Evolutionary conservation across 2,888 invertebrate species (phyloP), one percentile per base, ranked within the genome.

Genomic region (Scaptodrosophila latifasciaeformis): DNA sequence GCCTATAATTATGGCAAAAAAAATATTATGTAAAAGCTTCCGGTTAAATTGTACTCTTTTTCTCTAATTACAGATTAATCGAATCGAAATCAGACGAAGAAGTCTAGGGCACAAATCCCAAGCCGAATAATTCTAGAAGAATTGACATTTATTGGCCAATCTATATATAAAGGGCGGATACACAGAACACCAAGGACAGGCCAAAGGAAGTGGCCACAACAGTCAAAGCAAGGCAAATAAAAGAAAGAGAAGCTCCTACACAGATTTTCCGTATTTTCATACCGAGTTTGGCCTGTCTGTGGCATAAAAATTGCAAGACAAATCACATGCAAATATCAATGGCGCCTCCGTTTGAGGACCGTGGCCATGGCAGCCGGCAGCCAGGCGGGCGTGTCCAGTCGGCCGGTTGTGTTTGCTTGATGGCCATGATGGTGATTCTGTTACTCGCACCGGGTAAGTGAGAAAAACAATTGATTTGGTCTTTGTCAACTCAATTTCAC

Each of bases 141-240:
- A 72, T 81, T 82, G 79, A 82, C 82, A 72, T 67, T 82, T 82
- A 82, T 82, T 80, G 79, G 67, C 69, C 68, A 68, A 81, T 71
- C 72, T 72, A 75, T 70, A 81, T 81, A 71, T 79, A 69, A 60
- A 67, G 69, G 77, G 62, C 54, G 44, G 42, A 54, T 58, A 39
- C 13, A 17, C 27, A 44, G 10, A 34, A 13, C 10, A 34, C 27
- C 39, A 40, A 29, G 27, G 37, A 30, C 15, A 45, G 27, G 40
- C 61, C 62, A 57, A 44, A 52, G 67, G 62, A 76, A 70, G 60
- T 61, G 57, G 49, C 49, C 40, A 39, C 24, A 44, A 44, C 13
- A 46, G 21, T 19, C 1, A 52, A 12, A 31, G 31, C 13, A 30
- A 31, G 43, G 35, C 45, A 45, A 43, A 43, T 34, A 53, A 55